Conservation (phyloP, 2,888 invertebrate genomes). For the Melikaiella ostensackeni region DNA sequence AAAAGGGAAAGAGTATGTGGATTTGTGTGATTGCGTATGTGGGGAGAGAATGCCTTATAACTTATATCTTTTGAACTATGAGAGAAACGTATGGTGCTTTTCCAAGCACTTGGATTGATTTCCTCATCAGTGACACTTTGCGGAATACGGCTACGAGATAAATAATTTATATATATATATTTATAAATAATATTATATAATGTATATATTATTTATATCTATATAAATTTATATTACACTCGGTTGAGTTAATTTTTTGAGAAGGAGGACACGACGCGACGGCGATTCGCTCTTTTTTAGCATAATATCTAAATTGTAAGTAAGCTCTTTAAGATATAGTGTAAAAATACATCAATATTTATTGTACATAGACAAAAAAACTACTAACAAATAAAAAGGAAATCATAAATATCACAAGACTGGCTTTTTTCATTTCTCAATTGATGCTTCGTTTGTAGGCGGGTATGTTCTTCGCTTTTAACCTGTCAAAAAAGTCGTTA, state of each 20-base stretch:
- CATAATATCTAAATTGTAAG: constrained; percentile 68
- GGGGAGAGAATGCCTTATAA: constrained; percentile 31
- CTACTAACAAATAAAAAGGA: constrained; percentile 77
- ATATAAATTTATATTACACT: constrained; percentile 69
- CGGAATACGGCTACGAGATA: constrained; percentile 63
- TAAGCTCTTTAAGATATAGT: constrained; percentile 70
- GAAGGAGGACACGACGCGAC: constrained; percentile 54
- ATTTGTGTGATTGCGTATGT: constrained; percentile 46
- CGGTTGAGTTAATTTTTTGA: constrained; percentile 71
- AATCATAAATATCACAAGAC: constrained; percentile 67
- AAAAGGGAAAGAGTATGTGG: constrained; percentile 23
- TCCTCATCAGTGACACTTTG: constrained; percentile 67
- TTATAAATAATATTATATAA: constrained; percentile 58
- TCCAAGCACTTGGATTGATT: constrained; percentile 56
- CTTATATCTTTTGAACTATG: constrained; percentile 46
- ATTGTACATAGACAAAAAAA: constrained; percentile 77
- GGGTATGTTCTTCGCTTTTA: constrained; percentile 9
- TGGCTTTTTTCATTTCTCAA: constrained; percentile 34
- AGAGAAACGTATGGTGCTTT: constrained; percentile 60
- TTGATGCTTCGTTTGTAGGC: neutral
- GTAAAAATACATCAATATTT: constrained; percentile 77
- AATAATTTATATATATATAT: constrained; percentile 58
- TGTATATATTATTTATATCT: constrained; percentile 51
- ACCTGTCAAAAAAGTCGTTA: neutral
- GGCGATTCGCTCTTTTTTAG: constrained; percentile 71